Percentiles rank a stretch among this genome's conserved stretches.
phyloP scores from a whole-genome alignment of 1,140 invertebrate genomes.

The Drosophila busckii region DNA sequence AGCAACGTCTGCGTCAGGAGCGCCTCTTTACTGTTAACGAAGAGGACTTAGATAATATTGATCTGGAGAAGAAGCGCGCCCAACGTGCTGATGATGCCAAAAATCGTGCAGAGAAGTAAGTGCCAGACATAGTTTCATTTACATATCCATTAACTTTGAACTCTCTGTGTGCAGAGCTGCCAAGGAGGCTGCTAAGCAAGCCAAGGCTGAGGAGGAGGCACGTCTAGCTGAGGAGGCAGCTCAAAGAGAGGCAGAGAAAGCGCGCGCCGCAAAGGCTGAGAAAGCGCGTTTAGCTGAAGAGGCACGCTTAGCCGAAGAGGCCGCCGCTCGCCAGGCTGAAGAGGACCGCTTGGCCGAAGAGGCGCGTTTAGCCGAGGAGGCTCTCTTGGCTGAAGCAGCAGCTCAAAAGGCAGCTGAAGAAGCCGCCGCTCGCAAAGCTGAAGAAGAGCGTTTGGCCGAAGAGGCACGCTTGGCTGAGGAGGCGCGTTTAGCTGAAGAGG shows the following conservation, averaged over 20 bases:
- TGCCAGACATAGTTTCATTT: no score
- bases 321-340: constrained; percentile 78
- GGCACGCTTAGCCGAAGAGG: constrained; percentile 79
- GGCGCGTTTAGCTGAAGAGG: constrained; percentile 79
- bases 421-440: constrained; percentile 78
- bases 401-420: no score
- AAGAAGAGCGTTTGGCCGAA: constrained; percentile 81
- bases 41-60: constrained; percentile 79
- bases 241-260: no score
- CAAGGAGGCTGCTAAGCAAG: constrained; percentile 38
- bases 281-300: constrained; percentile 80
- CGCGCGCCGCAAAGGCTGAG: no score
- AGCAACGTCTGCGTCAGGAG: constrained; percentile 80
- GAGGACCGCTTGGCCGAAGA: constrained; percentile 79
- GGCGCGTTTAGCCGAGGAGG: constrained; percentile 78
- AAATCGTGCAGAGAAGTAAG: constrained; percentile 82
- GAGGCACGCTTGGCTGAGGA: constrained; percentile 79
- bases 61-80: constrained; percentile 81
- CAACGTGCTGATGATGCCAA: constrained; percentile 82
- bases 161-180: no score
- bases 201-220: constrained; percentile 80
- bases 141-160: no score
- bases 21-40: constrained; percentile 78
- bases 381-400: constrained; percentile 80
- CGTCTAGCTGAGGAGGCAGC: constrained; percentile 78